A percentile compares a stretch with the other conserved stretches of the same genome.
Conservation (phyloP, 2,797 vertebrate genomes). For the Scolopax rusticola region DNA sequence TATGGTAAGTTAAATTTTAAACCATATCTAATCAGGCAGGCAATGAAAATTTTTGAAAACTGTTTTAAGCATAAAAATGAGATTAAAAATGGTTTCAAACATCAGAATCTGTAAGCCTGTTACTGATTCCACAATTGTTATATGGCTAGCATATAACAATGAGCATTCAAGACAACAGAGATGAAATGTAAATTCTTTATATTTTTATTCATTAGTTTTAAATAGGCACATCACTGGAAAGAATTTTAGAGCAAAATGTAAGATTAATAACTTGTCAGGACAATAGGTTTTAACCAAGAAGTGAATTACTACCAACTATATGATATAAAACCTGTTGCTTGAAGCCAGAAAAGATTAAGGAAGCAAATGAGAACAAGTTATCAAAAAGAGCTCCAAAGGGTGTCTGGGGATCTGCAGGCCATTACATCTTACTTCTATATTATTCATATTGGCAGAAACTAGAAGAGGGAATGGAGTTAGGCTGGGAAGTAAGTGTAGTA, state of each 20-base stretch:
- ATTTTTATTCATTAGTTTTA: not conserved
- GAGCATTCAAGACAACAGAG: not conserved
- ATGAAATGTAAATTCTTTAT: not conserved
- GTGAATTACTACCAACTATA: not conserved
- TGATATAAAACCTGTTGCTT: not conserved
- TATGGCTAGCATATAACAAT: not conserved
- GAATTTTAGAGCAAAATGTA: not conserved
- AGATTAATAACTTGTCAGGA: not conserved
- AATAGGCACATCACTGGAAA: not conserved
- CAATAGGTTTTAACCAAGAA: not conserved
- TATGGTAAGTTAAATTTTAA: not conserved
- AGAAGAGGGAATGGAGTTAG: not conserved
- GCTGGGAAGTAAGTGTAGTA: not conserved
- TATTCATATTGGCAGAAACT: not conserved
- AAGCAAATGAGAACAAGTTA: not conserved
- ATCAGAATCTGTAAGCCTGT: not conserved
- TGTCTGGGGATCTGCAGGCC: not conserved
- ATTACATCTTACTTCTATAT: not conserved
- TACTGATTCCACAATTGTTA: not conserved
- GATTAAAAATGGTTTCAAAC: not conserved
- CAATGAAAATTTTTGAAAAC: not conserved
- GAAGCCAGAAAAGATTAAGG: not conserved
- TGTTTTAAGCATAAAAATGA: not conserved
- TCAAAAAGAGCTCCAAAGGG: not conserved
- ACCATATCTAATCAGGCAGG: not conserved